A percentile compares a stretch with the other conserved stretches of the same genome.
phyloP scores from a whole-genome alignment of 2,888 invertebrate genomes.

The Cheilosia grossa region DNA sequence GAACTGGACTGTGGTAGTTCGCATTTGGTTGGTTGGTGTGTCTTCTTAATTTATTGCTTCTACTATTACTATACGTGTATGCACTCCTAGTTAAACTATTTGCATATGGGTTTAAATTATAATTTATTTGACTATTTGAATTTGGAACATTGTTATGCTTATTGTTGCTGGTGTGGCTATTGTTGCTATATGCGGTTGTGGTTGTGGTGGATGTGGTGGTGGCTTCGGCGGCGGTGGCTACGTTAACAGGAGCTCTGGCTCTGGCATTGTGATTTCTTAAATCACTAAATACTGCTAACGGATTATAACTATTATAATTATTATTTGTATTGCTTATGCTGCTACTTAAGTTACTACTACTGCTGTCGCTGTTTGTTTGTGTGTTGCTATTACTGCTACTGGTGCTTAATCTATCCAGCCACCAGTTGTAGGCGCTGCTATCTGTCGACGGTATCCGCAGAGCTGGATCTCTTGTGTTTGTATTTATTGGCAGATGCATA shows the following conservation, averaged over 20 bases:
- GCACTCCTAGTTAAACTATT: slow-evolving; percentile 75
- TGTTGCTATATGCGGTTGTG: slow-evolving; percentile 57
- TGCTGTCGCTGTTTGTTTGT: slow-evolving; percentile 74
- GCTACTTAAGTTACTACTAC: slow-evolving; percentile 76
- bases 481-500: slow-evolving; percentile 77
- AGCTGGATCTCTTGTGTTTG: slow-evolving; percentile 70
- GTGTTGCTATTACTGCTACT: slow-evolving; percentile 55
- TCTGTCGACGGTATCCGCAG: slow-evolving; percentile 56
- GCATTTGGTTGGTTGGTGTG: slow-evolving; percentile 76
- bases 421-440: slow-evolving; percentile 69
- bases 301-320: slow-evolving; percentile 67
- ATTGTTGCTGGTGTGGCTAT: slow-evolving; percentile 62
- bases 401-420: slow-evolving; percentile 58
- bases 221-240: slow-evolving; percentile 49
- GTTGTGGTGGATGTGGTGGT: slow-evolving; percentile 53
- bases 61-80: slow-evolving; percentile 75
- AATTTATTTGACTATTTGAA: slow-evolving; percentile 81
- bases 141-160: slow-evolving; percentile 81
- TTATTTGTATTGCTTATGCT: slow-evolving; percentile 69
- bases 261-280: slow-evolving; percentile 74
- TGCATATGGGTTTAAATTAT: slow-evolving; percentile 67
- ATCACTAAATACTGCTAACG: slow-evolving; percentile 74
- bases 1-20: slow-evolving; percentile 76
- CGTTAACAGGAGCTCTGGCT: slow-evolving; percentile 71
- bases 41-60: slow-evolving; percentile 79